Base-by-base conservation (phyloP, 2,797 vertebrate species). In the Helostoma temminkii region DNA sequence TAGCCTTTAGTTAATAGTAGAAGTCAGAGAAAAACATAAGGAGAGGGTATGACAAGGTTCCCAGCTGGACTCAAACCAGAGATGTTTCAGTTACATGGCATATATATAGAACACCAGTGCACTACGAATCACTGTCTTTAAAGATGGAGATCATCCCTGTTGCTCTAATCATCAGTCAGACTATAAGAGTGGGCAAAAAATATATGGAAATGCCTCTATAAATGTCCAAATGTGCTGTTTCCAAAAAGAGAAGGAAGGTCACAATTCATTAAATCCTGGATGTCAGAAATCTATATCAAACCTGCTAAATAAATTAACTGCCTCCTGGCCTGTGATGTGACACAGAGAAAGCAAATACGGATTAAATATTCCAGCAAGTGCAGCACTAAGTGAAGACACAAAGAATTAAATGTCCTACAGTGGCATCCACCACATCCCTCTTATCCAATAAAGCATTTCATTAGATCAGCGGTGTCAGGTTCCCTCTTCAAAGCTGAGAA, bases 391-490 rank as follows among this genome's bases (percentile, higher is more conserved):
- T 42, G 39, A 58, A 39, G 55, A 72, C n/a, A 66, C 49, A 80
- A 48, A 52, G 43, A 66, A 45, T 4, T 34, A 21, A 63, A 70
- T 47, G 22, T 72, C 54, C n/a, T 56, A 18, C 57, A 42, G 24
- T 73, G 56, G 64, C 74, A 81, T 67, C 30, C 21, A 22, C 57
- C 5, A 9, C 52, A 62, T 71, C 61, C 55, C 18, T 58, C 32
- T 78, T 53, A 78, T 61, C 49, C 3, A 14, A 55, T 60, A 55
- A 82, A 80, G 55, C 11, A 47, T 85, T 78, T 66, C 56, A 69
- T 83, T 70, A 65, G 60, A 74, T 74, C 58, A 68, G 18, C 56
- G 48, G 82, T 71, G 74, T 88, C 74, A 60, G 61, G 49, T 85
- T 85, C 26, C 59, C 36, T 30, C 65, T 57, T 71, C 49, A 74